A percentile compares a stretch with the other conserved stretches of the same genome.
phyloP scores from a whole-genome alignment of 2,797 vertebrate species.

The Fratercula arctica region DNA sequence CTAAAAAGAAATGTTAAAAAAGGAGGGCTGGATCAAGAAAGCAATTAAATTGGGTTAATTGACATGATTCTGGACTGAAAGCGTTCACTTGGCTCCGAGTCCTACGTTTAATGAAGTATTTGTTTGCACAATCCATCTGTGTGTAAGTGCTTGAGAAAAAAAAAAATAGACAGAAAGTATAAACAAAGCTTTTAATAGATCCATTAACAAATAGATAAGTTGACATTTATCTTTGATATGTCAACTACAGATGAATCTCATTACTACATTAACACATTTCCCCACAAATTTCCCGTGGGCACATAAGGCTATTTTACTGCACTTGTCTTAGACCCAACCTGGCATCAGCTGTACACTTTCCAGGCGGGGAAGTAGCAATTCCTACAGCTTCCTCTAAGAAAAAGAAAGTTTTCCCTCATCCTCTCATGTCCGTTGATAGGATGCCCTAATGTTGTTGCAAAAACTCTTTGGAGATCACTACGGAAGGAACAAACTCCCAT shows the following conservation, averaged over 20 bases:
- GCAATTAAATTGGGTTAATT: conserved; percentile 41
- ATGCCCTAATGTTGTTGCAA: not conserved
- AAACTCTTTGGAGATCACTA: not conserved
- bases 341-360: not conserved
- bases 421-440: not conserved
- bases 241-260: conserved; percentile 47
- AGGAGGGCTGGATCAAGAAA: not conserved
- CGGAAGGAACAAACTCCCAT: not conserved
- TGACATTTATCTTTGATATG: conserved; percentile 44
- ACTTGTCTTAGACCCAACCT: not conserved
- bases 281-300: not conserved
- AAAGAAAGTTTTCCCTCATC: not conserved
- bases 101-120: conserved; percentile 48
- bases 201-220: conserved; percentile 58
- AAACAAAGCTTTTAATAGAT: conserved; percentile 61
- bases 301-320: not conserved
- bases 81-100: conserved; percentile 18
- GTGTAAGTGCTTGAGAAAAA: conserved; percentile 16
- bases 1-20: not conserved
- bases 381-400: not conserved
- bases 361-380: not conserved
- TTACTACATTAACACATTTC: conserved; percentile 24
- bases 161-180: not conserved
- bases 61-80: conserved; percentile 28
- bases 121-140: conserved; percentile 61